Conservation (phyloP, 2,113 vertebrate genomes). For the Rana temporaria region DNA sequence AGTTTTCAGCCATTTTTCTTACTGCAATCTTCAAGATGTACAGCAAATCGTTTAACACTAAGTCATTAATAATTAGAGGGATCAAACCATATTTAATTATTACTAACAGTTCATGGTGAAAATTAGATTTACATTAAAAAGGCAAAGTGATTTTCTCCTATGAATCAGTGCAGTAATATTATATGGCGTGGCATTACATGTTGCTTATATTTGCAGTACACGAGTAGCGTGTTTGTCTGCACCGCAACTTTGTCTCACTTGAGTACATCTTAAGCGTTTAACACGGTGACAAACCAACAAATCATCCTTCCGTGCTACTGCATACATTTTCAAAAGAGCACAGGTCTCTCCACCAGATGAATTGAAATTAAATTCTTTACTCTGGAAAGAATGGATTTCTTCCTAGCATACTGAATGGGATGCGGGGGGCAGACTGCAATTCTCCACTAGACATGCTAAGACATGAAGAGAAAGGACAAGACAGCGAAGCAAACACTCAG, state of each 20-base stretch:
- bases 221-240: background rate
- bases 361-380: constrained; percentile 23
- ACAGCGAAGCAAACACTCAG: constrained; percentile 37
- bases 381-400: constrained; percentile 14
- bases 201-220: background rate
- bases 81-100: background rate
- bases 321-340: constrained; percentile 26
- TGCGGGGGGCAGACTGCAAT: constrained; percentile 1
- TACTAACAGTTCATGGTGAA: background rate
- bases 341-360: constrained; percentile 24
- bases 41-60: too few relatives aligned
- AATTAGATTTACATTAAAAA: background rate
- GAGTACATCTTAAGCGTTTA: constrained; percentile 9
- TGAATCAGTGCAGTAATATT: too few relatives aligned
- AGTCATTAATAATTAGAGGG: background rate
- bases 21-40: too few relatives aligned
- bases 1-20: too few relatives aligned
- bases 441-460: background rate
- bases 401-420: constrained; percentile 1
- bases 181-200: too few relatives aligned
- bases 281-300: constrained; percentile 27
- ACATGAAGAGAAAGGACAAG: constrained; percentile 28
- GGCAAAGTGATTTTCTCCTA: too few relatives aligned
- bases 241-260: constrained; percentile 25
- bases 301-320: constrained; percentile 26